Conservation (phyloP, 2,113 vertebrate species). For the Daubentonia madagascariensis region DNA sequence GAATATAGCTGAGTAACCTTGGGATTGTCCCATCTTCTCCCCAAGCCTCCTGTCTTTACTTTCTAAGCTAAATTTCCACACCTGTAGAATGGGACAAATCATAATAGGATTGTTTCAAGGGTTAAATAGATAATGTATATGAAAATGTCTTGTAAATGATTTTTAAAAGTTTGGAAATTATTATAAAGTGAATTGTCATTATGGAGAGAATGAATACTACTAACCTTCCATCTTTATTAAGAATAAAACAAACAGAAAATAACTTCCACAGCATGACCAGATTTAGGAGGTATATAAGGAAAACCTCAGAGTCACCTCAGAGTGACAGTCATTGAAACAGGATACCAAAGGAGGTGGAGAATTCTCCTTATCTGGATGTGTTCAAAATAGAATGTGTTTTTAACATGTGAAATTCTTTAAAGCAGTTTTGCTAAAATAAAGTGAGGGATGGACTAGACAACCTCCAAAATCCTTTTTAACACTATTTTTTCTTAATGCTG, state of each 20-base stretch:
- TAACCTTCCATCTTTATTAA: not conserved
- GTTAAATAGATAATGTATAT: not conserved
- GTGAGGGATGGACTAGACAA: not conserved
- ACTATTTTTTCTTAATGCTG: not conserved
- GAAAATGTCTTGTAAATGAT: not conserved
- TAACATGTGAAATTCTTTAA: conserved; percentile 41
- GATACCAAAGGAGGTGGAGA: not conserved
- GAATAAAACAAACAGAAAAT: conserved; percentile 31
- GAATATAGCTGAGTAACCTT: not conserved
- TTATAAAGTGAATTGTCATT: not conserved
- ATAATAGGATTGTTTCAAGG: not conserved
- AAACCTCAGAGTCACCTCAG: not conserved
- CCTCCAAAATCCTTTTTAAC: not conserved
- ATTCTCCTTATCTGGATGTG: conserved; percentile 34
- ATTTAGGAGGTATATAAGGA: conserved; percentile 35
- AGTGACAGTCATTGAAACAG: conserved; percentile 42
- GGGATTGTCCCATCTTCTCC: not conserved
- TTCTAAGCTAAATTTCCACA: not conserved
- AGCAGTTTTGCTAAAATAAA: conserved; percentile 27
- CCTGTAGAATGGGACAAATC: not conserved
- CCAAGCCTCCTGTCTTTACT: not conserved
- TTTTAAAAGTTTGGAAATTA: not conserved
- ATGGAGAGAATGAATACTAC: not conserved
- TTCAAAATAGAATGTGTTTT: conserved; percentile 59
- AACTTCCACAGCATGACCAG: not conserved